phyloP scores from a whole-genome alignment of 2,888 invertebrate genomes.

The Hanleya hanleyi region DNA sequence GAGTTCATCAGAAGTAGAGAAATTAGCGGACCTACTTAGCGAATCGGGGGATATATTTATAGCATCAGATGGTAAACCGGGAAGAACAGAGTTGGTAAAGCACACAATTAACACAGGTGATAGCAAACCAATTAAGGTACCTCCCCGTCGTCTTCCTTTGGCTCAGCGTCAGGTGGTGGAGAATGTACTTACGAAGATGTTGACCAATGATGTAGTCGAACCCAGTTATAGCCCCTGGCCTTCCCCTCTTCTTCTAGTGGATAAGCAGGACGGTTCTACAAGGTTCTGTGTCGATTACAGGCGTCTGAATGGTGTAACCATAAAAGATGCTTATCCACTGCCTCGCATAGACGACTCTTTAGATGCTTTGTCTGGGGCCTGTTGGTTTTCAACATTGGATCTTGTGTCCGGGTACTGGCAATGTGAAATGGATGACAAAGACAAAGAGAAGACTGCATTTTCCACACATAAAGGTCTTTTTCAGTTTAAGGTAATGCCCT shows the following conservation, averaged over 20 bases:
- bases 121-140: background rate
- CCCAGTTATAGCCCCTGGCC: slow-evolving; percentile 19
- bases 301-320: slow-evolving; percentile 29
- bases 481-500: no score
- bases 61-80: background rate
- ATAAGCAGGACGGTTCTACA: slow-evolving; percentile 21
- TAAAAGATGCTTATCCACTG: no score
- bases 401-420: slow-evolving; percentile 46
- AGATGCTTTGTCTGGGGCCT: no score
- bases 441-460: slow-evolving; percentile 36
- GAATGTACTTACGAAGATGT: slow-evolving; percentile 14
- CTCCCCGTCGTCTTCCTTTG: background rate
- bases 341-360: no score
- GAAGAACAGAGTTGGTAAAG: background rate
- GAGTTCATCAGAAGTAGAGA: background rate
- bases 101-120: background rate
- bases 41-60: background rate
- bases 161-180: background rate
- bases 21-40: background rate
- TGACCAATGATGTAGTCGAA: slow-evolving; percentile 25
- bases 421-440: slow-evolving; percentile 31
- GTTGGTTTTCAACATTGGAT: slow-evolving; percentile 43
- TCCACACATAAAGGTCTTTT: no score
- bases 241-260: slow-evolving; percentile 25
- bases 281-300: slow-evolving; percentile 35